Evolutionary conservation across 2,888 invertebrate genomes (phyloP), one percentile per base, ranked within the genome.

Genomic region (Parnassius apollo): DNA sequence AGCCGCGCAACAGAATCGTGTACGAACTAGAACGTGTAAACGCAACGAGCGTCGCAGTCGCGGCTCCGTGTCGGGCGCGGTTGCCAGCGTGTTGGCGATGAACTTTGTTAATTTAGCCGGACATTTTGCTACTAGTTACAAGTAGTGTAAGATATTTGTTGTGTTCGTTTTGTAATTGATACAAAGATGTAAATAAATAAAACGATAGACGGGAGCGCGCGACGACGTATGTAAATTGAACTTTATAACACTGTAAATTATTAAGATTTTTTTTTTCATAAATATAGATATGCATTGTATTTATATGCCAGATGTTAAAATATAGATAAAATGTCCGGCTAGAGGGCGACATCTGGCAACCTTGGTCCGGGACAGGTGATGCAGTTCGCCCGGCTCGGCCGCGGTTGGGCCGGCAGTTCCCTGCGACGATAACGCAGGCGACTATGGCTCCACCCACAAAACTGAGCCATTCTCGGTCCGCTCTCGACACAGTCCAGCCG

Each of bases 361-460:
- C 54, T 35, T 50, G 62, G 59, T 13, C 56, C 62, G 67, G 66
- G 69, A 68, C 71, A 70, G 70, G 71, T 70, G 70, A 69, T 67
- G 62, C 55, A 62, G 61, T 59, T 65, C 65, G 68, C 67, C 68
- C 70, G 68, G 69, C 66, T 57, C 64, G 55, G 71, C 75, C 76
- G 75, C 67, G 83, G 84, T 73, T 93, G 93, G 93, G 93, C 90
- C 91, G 88, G 78, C 93, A 91, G 92, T 93, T 93, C 93, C 93
- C 93, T 93, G 93, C 87, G 80, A 25, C 87, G 80, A 25, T 49
- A 11, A 46, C 54, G 62, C 62, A 58, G 62, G 62, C 62, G 62
- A 62, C 62, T 42, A 35, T 11, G 42, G 53, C 48, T 48, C 55
- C 49, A 9, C 56, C 49, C 35, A 48, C 49, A 45, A 10, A 9